These are phyloP conservation scores for Luffia ferchaultella DNA, from an alignment of 2,888 invertebrate species.

Conservation along the genomic window DNA sequence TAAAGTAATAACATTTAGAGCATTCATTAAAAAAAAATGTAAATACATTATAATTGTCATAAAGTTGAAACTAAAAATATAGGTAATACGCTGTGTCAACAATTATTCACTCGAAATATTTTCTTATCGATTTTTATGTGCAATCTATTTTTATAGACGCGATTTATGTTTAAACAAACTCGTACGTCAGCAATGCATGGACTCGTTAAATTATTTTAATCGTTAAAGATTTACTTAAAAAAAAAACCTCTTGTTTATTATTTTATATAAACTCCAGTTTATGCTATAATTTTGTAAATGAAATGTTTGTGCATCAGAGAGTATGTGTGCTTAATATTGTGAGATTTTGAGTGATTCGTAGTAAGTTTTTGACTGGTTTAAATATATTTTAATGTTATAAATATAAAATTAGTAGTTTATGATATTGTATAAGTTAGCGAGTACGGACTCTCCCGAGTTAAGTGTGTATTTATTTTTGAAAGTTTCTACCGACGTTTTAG, in stretches of 20 bases:
- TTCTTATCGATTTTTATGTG: too few relatives aligned
- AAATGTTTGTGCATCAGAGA: slow-evolving; percentile 8
- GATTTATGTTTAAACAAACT: too few relatives aligned
- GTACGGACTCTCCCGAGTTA: not conserved
- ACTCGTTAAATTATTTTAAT: too few relatives aligned
- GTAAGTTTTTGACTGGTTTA: slow-evolving; percentile 42
- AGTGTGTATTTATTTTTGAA: not conserved
- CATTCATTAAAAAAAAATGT: too few relatives aligned
- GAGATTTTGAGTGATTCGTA: slow-evolving; percentile 49
- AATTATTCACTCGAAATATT: too few relatives aligned
- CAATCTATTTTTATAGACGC: too few relatives aligned
- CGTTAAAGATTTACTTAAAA: too few relatives aligned
- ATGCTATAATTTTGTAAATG: not conserved
- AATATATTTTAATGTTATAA: slow-evolving; percentile 33
- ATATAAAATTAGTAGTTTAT: slow-evolving; percentile 32
- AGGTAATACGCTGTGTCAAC: too few relatives aligned
- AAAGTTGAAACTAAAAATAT: too few relatives aligned
- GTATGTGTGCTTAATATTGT: slow-evolving; percentile 39
- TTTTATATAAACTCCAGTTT: not conserved
- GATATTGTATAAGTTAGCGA: not conserved
- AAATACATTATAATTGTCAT: too few relatives aligned
- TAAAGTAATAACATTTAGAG: too few relatives aligned
- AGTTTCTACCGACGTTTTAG: not conserved
- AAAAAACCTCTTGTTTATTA: not conserved
- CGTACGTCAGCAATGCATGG: too few relatives aligned